A percentile compares a stretch with the other conserved stretches of the same genome.
Conservation (phyloP, 1,140 invertebrate genomes). For the Babylonia areolata region DNA sequence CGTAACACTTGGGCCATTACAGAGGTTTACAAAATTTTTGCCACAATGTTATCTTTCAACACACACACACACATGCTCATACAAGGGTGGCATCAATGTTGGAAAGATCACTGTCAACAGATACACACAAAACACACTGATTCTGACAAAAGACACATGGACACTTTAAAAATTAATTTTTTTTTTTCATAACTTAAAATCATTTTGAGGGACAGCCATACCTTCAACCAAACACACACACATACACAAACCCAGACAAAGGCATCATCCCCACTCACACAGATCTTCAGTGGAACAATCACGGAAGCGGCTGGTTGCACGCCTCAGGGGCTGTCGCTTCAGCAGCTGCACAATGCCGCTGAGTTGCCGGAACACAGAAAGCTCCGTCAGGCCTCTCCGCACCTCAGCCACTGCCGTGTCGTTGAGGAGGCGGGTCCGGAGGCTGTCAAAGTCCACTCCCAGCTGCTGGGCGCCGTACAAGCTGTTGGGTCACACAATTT, state of each 20-base stretch:
- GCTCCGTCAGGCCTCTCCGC: slow-evolving; percentile 65
- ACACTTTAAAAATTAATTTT: too few species aligned
- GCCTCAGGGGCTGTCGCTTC: slow-evolving; percentile 66
- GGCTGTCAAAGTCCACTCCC: slow-evolving; percentile 63
- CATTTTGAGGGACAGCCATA: neutral
- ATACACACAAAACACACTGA: neutral
- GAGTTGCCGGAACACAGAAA: slow-evolving; percentile 66
- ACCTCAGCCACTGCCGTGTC: slow-evolving; percentile 61
- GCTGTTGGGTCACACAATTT: too few species aligned
- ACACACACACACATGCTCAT: neutral
- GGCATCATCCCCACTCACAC: slow-evolving; percentile 59
- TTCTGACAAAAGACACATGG: neutral
- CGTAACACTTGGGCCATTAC: too few species aligned
- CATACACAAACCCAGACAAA: neutral
- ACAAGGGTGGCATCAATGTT: too few species aligned
- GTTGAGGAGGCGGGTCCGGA: slow-evolving; percentile 61
- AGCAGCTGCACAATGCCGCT: slow-evolving; percentile 67
- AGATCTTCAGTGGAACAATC: slow-evolving; percentile 62
- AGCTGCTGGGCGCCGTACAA: slow-evolving; percentile 71
- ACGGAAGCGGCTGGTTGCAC: slow-evolving; percentile 54
- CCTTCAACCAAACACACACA: neutral
- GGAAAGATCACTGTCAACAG: too few species aligned
- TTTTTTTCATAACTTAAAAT: too few species aligned
- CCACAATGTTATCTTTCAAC: too few species aligned
- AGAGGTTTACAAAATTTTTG: too few species aligned